Percentiles rank a stretch among this genome's conserved stretches.
Evolutionary conservation across 2,797 vertebrate genomes (phyloP).

Genomic region (Euthynnus affinis): DNA sequence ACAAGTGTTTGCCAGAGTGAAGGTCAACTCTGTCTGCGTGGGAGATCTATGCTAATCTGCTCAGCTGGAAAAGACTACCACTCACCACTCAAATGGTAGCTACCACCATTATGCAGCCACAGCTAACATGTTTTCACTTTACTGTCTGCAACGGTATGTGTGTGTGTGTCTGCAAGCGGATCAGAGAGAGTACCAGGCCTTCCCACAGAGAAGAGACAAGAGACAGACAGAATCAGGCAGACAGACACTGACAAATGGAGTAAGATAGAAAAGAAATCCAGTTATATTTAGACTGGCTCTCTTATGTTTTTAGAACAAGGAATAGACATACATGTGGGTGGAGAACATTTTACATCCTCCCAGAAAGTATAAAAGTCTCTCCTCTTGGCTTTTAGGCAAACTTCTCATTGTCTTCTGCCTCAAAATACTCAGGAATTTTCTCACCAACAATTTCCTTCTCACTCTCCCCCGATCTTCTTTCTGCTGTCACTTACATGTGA

Average conservation of each 20-base stretch:
- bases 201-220: constrained; percentile 44
- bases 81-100: constrained; percentile 81
- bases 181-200: constrained; percentile 49
- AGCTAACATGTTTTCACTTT: constrained; percentile 66
- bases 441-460: constrained; percentile 23
- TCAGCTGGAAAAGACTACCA: constrained; percentile 88
- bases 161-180: constrained; percentile 47
- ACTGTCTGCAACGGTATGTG: constrained; percentile 49
- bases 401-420: constrained; percentile 8
- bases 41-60: constrained; percentile 93
- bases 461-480: constrained; percentile 25
- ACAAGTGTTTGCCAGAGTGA: constrained; percentile 94
- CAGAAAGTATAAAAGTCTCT: constrained; percentile 31
- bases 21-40: constrained; percentile 92
- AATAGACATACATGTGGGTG: constrained; percentile 42
- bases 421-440: constrained; percentile 35
- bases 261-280: constrained; percentile 44
- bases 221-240: constrained; percentile 32
- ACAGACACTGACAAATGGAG: constrained; percentile 42
- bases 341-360: constrained; percentile 40
- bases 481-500: constrained; percentile 30
- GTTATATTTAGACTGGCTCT: constrained; percentile 53
- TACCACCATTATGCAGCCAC: constrained; percentile 85
- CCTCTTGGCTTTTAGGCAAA: constrained; percentile 30
- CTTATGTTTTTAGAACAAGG: constrained; percentile 52